Evolutionary conservation across 1,140 invertebrate genomes (phyloP).

Genomic region (Acromyrmex charruanus): DNA sequence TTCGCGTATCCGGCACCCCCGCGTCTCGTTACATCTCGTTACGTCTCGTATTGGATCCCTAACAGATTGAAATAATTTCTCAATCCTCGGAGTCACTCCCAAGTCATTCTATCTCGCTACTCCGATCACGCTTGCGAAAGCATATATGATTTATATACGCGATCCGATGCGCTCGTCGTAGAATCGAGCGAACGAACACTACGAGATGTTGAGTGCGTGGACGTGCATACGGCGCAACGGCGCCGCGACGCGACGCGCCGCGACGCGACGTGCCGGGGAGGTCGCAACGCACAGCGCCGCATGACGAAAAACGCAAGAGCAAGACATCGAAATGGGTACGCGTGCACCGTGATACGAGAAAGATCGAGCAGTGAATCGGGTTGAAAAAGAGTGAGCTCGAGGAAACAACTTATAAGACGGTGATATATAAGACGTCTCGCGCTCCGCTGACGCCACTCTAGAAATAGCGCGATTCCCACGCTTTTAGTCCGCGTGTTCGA

Average conservation of each 20-base stretch:
- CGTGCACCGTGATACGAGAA: conserved; percentile 34
- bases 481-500: conserved; percentile 19
- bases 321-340: conserved; percentile 25
- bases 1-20: conserved; percentile 15
- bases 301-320: conserved; percentile 21
- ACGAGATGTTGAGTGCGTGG: conserved; percentile 34
- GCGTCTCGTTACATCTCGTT: neutral
- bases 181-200: conserved; percentile 1
- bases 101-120: neutral
- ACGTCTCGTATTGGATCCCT: neutral
- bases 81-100: neutral
- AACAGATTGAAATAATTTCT: conserved; percentile 27
- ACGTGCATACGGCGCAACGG: conserved; percentile 7
- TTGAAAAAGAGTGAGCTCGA: neutral
- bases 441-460: conserved; percentile 28
- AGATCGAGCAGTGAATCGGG: neutral
- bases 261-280: neutral
- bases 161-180: conserved; percentile 6
- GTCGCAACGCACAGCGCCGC: conserved; percentile 14
- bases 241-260: neutral
- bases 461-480: conserved; percentile 51
- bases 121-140: neutral
- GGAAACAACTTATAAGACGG: neutral
- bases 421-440: conserved; percentile 11
- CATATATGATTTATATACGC: neutral